Evolutionary conservation across 2,113 vertebrate genomes (phyloP), one percentile per base, ranked within the genome.

Genomic region (Pipra filicauda): DNA sequence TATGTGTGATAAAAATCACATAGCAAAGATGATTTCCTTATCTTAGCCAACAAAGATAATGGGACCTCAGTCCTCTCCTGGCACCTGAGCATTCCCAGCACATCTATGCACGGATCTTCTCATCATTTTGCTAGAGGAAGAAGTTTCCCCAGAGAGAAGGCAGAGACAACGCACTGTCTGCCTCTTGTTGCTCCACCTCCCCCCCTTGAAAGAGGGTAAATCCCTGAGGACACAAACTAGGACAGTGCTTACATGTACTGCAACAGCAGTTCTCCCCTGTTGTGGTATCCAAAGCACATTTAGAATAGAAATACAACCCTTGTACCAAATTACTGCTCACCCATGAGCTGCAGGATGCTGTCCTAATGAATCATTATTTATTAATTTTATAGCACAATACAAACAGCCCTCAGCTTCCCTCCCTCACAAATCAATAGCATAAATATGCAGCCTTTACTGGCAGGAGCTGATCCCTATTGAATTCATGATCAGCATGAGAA

Each of bases 281-380:
- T 52, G 44, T 61, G 69, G 31, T 17, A 75, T 23, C 64, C 19
- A 41, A 69, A 67, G 35, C 48, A 59, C 27, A 67, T 64, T 71
- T 16, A 46, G 35, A 84, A 44, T 0, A 67, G 35, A 70, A 88
- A 44, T 15, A 33, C 3, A 35, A 10, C 15, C 37, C 67, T 93
- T 6, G 3, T 3, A 51, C 27, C 54, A 80, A 66, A 94, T 41
- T 26, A 57, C 49, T 73, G 51, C 51, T 91, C 75, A 83, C 46
- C 14, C 0, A 0, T 41, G 59, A 95, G 71, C 72, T 83, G 28
- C 88, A 91, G 82, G 64, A 91, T 80, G 67, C 55, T 73, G 67
- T 85, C 49, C 55, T 93, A 94, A 88, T 86, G 79, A 93, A 90
- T 85, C 85, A 95, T 96, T 94, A 96, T 94, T 96, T 94, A 90